Percentiles rank a stretch among this genome's conserved stretches.
phyloP scores from a whole-genome alignment of 1,140 invertebrate species.

The Maniola jurtina region DNA sequence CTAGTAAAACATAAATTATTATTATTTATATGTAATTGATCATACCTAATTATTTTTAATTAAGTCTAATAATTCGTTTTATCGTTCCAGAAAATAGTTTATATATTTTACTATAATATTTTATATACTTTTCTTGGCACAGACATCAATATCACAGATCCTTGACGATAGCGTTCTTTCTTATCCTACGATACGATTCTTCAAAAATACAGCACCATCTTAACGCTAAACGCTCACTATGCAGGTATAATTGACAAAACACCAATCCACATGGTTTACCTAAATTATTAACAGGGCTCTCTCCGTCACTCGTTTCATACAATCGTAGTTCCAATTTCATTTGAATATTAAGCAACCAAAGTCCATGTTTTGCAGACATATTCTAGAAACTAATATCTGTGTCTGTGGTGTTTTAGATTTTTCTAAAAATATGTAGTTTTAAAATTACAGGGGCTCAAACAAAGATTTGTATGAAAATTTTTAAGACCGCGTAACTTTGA shows the following conservation, averaged over 20 bases:
- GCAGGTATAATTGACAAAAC: background rate
- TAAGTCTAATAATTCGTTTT: constrained; percentile 36
- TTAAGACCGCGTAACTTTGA: too few species aligned
- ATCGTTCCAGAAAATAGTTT: constrained; percentile 30
- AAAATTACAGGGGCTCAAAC: too few species aligned
- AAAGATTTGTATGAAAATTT: too few species aligned
- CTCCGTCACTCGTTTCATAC: too few species aligned
- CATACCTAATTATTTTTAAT: background rate
- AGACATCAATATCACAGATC: constrained; percentile 42
- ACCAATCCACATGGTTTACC: too few species aligned
- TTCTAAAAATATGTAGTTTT: too few species aligned
- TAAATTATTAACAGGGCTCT: too few species aligned
- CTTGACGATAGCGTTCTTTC: constrained; percentile 33
- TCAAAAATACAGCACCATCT: background rate
- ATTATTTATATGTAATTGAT: constrained; percentile 6
- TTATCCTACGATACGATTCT: constrained; percentile 5
- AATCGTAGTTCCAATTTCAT: too few species aligned
- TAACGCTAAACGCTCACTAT: background rate
- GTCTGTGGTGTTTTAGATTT: too few species aligned
- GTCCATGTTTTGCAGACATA: too few species aligned
- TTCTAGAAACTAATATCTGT: too few species aligned
- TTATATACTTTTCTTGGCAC: constrained; percentile 34
- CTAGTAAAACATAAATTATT: background rate
- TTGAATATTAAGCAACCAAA: too few species aligned
- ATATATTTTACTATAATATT: constrained; percentile 8